phyloP scores from a whole-genome alignment of 2,113 vertebrate genomes.

The Tetrax tetrax region DNA sequence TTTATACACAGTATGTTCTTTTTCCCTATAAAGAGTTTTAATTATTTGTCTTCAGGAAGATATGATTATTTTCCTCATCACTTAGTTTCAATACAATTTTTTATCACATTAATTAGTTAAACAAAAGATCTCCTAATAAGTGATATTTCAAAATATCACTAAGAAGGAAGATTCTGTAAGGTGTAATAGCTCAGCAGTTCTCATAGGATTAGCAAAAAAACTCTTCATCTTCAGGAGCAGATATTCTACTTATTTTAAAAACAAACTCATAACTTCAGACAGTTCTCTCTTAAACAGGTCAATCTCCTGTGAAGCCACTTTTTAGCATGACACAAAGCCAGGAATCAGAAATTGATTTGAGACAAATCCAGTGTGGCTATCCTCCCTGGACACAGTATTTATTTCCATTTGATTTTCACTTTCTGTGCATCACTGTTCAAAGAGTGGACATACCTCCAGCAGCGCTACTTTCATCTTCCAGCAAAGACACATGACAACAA shows the following conservation, averaged over 20 bases:
- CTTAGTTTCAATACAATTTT: neutral
- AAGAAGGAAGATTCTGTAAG: neutral
- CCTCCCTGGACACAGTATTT: neutral
- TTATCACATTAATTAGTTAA: neutral
- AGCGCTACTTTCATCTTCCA: neutral
- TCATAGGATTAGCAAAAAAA: neutral
- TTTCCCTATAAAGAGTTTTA: neutral
- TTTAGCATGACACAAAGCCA: neutral
- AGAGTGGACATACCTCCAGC: rapidly evolving
- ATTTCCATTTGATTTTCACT: neutral
- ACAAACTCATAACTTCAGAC: neutral
- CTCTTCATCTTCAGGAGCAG: neutral
- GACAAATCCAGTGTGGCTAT: neutral
- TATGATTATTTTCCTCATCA: neutral
- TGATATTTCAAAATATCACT: neutral
- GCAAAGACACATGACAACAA: neutral
- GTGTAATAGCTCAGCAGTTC: neutral
- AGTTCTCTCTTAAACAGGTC: neutral
- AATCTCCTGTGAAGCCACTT: neutral
- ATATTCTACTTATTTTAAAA: neutral
- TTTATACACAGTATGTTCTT: neutral
- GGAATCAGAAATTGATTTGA: neutral
- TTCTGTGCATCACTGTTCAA: neutral
- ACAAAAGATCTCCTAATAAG: neutral
- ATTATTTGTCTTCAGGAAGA: neutral